phyloP scores from a whole-genome alignment of 2,888 invertebrate genomes.

The Eupsilia transversa region DNA sequence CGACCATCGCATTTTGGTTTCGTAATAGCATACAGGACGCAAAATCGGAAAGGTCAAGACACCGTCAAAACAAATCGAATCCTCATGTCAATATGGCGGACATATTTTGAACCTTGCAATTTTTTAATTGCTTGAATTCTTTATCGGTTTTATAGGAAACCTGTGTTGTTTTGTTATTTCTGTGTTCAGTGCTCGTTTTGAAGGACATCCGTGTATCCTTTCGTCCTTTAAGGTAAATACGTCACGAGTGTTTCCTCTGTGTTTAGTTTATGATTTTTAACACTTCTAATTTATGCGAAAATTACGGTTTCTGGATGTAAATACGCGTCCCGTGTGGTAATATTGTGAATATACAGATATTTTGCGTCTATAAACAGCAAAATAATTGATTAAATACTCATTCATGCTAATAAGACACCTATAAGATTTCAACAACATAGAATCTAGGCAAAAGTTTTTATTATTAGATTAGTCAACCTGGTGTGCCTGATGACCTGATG shows the following conservation, averaged over 20 bases:
- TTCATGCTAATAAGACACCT: slow-evolving; percentile 9
- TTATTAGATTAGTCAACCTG: slow-evolving; percentile 2
- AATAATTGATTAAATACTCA: neutral
- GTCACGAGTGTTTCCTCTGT: slow-evolving; percentile 43
- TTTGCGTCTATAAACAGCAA: neutral
- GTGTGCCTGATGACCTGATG: slow-evolving; percentile 36
- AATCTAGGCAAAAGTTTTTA: neutral
- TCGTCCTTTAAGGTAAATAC: slow-evolving; percentile 68
- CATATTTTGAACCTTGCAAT: slow-evolving; percentile 77
- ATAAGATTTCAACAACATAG: slow-evolving; percentile 5
- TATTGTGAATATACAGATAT: slow-evolving; percentile 3
- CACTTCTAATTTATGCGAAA: slow-evolving; percentile 67
- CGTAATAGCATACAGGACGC: slow-evolving; percentile 84
- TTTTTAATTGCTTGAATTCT: slow-evolving; percentile 72
- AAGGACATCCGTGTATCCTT: slow-evolving; percentile 52
- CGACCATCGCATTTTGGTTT: slow-evolving; percentile 78
- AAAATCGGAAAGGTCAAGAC: slow-evolving; percentile 87
- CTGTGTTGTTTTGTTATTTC: slow-evolving; percentile 43
- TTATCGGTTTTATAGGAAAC: slow-evolving; percentile 40
- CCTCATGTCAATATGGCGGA: slow-evolving; percentile 88
- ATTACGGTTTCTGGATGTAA: slow-evolving; percentile 62
- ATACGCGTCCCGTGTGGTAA: slow-evolving; percentile 43
- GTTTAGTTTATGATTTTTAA: slow-evolving; percentile 43
- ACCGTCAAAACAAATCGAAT: slow-evolving; percentile 90
- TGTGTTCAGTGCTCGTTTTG: slow-evolving; percentile 51